Evolutionary conservation across 1,140 invertebrate genomes (phyloP).

Genomic region (Portunus trituberculatus): DNA sequence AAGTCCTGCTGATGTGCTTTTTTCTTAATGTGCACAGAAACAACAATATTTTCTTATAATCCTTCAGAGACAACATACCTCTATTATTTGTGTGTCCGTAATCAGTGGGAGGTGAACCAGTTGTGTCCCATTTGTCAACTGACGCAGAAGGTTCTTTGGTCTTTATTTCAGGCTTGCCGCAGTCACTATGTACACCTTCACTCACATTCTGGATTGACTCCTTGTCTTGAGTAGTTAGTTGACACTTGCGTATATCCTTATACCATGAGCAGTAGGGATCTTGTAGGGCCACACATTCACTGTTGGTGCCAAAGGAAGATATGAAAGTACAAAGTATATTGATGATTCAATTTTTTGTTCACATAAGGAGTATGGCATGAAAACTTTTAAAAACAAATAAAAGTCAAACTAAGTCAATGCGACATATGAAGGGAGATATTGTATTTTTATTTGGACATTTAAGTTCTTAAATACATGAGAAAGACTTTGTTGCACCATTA

Average conservation of each 20-base stretch:
- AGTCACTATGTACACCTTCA: slow-evolving; percentile 59
- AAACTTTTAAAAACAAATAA: background rate
- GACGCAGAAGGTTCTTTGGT: slow-evolving; percentile 33
- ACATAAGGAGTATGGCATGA: background rate
- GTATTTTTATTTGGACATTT: too few relatives aligned
- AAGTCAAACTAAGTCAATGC: background rate
- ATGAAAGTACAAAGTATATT: background rate
- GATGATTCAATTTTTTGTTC: background rate
- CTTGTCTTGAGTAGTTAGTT: slow-evolving; percentile 22
- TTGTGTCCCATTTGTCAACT: slow-evolving; percentile 20
- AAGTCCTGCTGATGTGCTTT: too few relatives aligned
- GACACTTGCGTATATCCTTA: slow-evolving; percentile 66
- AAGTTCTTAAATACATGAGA: too few relatives aligned
- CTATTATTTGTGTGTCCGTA: background rate
- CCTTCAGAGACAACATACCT: background rate
- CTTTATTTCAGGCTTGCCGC: slow-evolving; percentile 66
- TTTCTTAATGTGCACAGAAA: too few relatives aligned
- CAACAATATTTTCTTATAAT: too few relatives aligned
- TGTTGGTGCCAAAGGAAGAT: slow-evolving; percentile 63
- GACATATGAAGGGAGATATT: too few relatives aligned
- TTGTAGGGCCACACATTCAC: slow-evolving; percentile 82
- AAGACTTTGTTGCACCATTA: too few relatives aligned
- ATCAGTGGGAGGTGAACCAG: slow-evolving; percentile 35
- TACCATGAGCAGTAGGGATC: slow-evolving; percentile 85
- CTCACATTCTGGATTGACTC: slow-evolving; percentile 66